Evolutionary conservation across 2,888 invertebrate genomes (phyloP).

Genomic region (Gryllus longicercus): DNA sequence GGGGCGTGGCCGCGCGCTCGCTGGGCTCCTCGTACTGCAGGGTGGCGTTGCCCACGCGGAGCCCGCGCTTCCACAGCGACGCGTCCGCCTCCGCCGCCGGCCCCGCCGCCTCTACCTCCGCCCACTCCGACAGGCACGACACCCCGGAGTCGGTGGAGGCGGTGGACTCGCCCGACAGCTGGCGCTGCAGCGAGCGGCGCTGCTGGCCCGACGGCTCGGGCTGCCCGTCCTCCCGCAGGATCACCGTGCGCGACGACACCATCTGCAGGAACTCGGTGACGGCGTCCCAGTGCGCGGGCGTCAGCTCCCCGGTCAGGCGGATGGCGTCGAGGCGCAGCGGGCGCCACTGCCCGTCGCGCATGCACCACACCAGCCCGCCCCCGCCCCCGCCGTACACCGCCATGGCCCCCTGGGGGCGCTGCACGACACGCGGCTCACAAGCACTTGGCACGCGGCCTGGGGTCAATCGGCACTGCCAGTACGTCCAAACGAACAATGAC

Average conservation of each 20-base stretch:
- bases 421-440: neutral
- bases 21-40: neutral
- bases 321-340: conserved; percentile 65
- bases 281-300: conserved; percentile 63
- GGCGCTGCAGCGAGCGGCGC: neutral
- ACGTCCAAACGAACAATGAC: too few species aligned
- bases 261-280: conserved; percentile 63
- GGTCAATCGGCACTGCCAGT: neutral
- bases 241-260: conserved; percentile 61
- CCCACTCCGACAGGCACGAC: neutral
- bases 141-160: neutral
- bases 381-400: conserved; percentile 29
- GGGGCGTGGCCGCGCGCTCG: neutral
- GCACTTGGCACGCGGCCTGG: neutral
- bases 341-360: conserved; percentile 43
- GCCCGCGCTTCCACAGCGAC: neutral
- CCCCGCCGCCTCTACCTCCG: too few species aligned
- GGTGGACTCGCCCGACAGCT: neutral
- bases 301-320: conserved; percentile 61
- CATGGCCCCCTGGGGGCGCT: conserved; percentile 20
- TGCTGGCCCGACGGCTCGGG: neutral
- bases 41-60: neutral
- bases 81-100: too few species aligned
- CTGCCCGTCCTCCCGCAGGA: conserved; percentile 49
- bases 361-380: conserved; percentile 30